Conservation (phyloP, 2,113 vertebrate species). For the Cynoglossus semilaevis region DNA sequence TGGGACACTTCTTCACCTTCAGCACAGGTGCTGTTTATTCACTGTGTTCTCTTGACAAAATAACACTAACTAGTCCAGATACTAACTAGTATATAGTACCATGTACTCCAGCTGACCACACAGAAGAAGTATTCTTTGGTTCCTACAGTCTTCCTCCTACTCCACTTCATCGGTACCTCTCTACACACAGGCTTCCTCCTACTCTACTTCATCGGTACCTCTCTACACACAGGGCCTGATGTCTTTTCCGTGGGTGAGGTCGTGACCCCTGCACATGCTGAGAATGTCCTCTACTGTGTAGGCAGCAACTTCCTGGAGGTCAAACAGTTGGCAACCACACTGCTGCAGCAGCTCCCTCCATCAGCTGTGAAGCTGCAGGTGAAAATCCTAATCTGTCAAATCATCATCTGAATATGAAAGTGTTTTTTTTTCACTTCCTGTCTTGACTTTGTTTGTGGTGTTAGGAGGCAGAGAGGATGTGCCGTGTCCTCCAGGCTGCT, state of each 20-base stretch:
- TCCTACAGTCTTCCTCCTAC: too few relatives aligned
- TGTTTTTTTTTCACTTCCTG: too few relatives aligned
- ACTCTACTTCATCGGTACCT: neutral
- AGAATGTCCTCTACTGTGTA: slow-evolving; percentile 83
- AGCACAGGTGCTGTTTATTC: slow-evolving; percentile 57
- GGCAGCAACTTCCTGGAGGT: slow-evolving; percentile 94
- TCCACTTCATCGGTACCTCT: neutral
- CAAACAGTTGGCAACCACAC: slow-evolving; percentile 83
- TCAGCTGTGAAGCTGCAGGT: slow-evolving; percentile 82
- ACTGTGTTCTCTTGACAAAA: neutral
- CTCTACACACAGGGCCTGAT: slow-evolving; percentile 48
- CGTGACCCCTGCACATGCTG: slow-evolving; percentile 76
- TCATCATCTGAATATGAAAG: too few relatives aligned
- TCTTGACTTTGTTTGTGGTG: neutral
- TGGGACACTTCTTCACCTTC: slow-evolving; percentile 84
- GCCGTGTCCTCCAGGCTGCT: slow-evolving; percentile 79
- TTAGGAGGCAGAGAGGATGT: slow-evolving; percentile 74
- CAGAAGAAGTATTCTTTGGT: too few relatives aligned
- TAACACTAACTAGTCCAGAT: too few relatives aligned
- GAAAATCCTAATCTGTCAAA: slow-evolving; percentile 4
- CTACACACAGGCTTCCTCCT: slow-evolving; percentile 3
- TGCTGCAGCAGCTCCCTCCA: slow-evolving; percentile 82
- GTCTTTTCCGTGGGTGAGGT: slow-evolving; percentile 80
- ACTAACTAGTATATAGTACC: too few relatives aligned
- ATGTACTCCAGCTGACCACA: too few relatives aligned